Base-by-base conservation (phyloP, 2,797 vertebrate genomes). In the Ambastaia sidthimunki region DNA sequence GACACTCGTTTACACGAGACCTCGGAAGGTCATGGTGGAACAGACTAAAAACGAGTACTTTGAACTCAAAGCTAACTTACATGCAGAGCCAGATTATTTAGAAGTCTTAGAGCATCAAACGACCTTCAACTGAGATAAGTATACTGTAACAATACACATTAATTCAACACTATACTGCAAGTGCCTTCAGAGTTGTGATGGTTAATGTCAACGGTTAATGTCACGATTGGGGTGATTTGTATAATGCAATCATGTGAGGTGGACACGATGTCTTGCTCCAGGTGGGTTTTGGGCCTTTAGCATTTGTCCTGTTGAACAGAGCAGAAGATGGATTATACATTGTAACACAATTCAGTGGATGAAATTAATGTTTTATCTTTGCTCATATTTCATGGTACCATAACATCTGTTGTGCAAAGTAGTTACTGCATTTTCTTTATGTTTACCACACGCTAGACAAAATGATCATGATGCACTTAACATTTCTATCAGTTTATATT, bases 1-100 rank as follows among this genome's bases (percentile, higher is more conserved):
- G 90, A 94, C 96, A 0, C 92, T 99, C 62, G 96, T 98, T 95
- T 99, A 98, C 84, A 92, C 97, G 3, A 93, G 97, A 71, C 96
- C 98, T 3, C 95, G 94, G 85, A 97, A 98, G 83, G 96, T 98
- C 88, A 94, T 96, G 90, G 93, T 99, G 79, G 98, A 99, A 93
- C 96, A 99, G 93, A 98, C 96, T 90, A 97, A 98, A 94, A 99
- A 99, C 19, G 98, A 99, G 82, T 99, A 99, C 92, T 99, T 99
- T 95, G 98, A 99, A 87, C 96, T 99, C 6, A 99, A 99, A 91
- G 96, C 98, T 74, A 99, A 98, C 89, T 91, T 99, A 86, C 96
- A 98, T 83, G 91, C 96, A 67, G 98, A 99, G 82, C 98, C 97
- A 28, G 98, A 99, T 93, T 99, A 99, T 82, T 88, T 99, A 87